These are phyloP conservation scores for Tamandua tetradactyla DNA, from an alignment of 2,797 vertebrate species.

Conservation along the genomic window DNA sequence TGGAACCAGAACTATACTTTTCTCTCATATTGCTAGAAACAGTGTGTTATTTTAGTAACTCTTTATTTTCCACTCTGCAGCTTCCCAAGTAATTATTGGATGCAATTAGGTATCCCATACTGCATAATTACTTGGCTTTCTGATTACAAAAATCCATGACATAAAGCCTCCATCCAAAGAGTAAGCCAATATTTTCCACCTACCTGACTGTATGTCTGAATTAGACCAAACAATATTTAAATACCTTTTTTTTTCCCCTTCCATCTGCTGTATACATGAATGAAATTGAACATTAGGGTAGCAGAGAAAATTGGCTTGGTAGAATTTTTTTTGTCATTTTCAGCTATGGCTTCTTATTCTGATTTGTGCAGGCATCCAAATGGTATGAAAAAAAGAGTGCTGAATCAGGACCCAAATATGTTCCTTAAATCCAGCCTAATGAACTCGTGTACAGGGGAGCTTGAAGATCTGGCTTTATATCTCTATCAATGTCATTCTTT, in stretches of 20 bases:
- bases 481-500: not conserved
- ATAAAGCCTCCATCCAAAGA: conserved; percentile 33
- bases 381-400: not conserved
- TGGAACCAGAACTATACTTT: not conserved
- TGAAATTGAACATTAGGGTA: not conserved
- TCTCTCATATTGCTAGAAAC: conserved; percentile 61
- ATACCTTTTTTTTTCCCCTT: not conserved
- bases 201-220: conserved; percentile 15
- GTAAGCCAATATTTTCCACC: conserved; percentile 21
- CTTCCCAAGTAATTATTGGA: conserved; percentile 64
- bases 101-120: conserved; percentile 59
- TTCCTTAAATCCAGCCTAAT: not conserved
- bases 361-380: conserved; percentile 15
- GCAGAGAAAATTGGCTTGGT: not conserved
- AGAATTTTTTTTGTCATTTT: conserved; percentile 25
- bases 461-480: not conserved
- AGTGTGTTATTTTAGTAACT: conserved; percentile 67
- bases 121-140: conserved; percentile 65
- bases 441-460: not conserved
- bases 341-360: not conserved
- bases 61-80: conserved; percentile 50
- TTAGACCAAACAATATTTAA: conserved; percentile 59
- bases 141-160: not conserved
- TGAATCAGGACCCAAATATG: not conserved
- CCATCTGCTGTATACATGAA: not conserved